Evolutionary conservation across 1,140 invertebrate species (phyloP), one percentile per base, ranked within the genome.

Genomic region (Holotrichia oblita): DNA sequence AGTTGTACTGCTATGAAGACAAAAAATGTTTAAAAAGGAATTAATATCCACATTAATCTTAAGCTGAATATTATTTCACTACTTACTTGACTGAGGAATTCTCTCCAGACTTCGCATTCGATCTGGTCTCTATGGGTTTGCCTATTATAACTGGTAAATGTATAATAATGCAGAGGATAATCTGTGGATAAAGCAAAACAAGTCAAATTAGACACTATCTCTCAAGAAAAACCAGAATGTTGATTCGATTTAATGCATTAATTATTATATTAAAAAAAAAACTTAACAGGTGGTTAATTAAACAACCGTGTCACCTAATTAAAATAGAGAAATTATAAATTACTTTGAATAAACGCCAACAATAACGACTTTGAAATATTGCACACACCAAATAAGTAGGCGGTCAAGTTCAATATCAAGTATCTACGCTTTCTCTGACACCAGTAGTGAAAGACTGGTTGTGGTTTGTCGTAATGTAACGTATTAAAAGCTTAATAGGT

Each of bases 371-470:
- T 17, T 55, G n/a, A 55, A 55, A 55, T 55, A 55, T 55, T 48
- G 44, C 48, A n/a, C 14, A 55, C 14, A 17, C 14, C 17, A n/a
- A 17, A 17, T 17, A 3, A 55, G 48, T 55, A 55, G 48, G 2
- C 17, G 48, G 48, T 55, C 48, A 55, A 55, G 48, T 55, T 55
- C 48, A 55, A 55, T 55, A 55, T 55, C 48, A 55, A 55, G 44
- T 12, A n/a, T 48, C n/a, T n/a, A 44, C 14, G 14, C 48, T 55
- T 55, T 55, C 48, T n/a, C 48, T 55, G n/a, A 48, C 7, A 14
- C 27, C 27, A 34, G n/a, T n/a, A 17, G n/a, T 55, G 48, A 55
- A 55, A 55, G 48, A 55, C 12, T 44, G 42, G 42, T 9, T 14
- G 42, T 34, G 27, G 27, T 34, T 34, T 34, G 27, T 34, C 27